phyloP scores from a whole-genome alignment of 1,140 invertebrate genomes.

The Neodiprion pinetum region DNA sequence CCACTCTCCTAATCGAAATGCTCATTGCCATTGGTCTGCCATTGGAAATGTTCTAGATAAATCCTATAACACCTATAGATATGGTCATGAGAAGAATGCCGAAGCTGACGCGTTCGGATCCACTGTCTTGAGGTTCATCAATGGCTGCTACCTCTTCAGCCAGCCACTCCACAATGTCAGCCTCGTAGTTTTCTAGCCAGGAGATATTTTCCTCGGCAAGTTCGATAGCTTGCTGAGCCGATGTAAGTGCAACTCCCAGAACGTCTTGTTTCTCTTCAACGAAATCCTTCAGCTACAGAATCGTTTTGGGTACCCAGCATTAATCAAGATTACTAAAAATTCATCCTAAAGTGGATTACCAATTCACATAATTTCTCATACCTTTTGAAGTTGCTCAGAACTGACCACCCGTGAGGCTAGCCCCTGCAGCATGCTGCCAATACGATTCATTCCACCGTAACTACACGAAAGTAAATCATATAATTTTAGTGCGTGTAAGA shows the following conservation, averaged over 20 bases:
- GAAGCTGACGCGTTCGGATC: not conserved
- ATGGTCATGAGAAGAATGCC: not conserved
- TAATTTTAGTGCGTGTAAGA: not conserved
- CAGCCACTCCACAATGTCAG: conserved; percentile 17
- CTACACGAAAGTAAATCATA: not conserved
- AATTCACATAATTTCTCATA: not conserved
- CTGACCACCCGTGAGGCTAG: conserved; percentile 9
- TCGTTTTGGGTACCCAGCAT: too few species aligned
- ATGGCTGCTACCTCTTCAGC: not conserved
- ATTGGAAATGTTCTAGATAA: not conserved
- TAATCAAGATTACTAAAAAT: not conserved
- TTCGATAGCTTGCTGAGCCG: not conserved
- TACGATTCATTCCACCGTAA: conserved; percentile 13
- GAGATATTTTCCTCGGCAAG: conserved; percentile 30
- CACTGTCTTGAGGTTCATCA: not conserved
- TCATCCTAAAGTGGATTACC: not conserved
- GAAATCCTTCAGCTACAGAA: conserved; percentile 33
- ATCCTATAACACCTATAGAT: not conserved
- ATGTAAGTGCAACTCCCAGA: not conserved
- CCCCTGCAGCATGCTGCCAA: conserved; percentile 14
- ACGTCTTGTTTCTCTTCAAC: conserved; percentile 27
- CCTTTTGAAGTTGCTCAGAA: conserved; percentile 21
- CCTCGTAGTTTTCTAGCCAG: conserved; percentile 18
- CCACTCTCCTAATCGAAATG: too few species aligned
- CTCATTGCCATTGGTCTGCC: too few species aligned